Conservation (phyloP, 2,797 vertebrate genomes). For the Champsocephalus esox region DNA sequence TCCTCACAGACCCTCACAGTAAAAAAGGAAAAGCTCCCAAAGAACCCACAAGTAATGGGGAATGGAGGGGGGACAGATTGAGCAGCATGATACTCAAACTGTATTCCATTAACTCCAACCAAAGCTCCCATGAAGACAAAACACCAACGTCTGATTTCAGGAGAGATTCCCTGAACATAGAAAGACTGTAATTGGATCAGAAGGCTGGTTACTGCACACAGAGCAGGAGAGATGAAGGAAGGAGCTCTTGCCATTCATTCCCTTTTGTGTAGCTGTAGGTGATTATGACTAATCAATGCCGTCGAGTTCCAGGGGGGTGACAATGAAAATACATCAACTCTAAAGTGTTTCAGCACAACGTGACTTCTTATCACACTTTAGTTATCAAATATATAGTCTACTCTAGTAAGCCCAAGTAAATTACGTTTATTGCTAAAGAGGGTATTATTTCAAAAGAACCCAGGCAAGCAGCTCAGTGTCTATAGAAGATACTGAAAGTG, state of each 20-base stretch:
- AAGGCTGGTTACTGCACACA: conserved; percentile 66
- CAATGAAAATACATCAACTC: conserved; percentile 48
- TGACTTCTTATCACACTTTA: conserved; percentile 27
- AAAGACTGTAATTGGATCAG: conserved; percentile 77
- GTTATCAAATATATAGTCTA: conserved; percentile 12
- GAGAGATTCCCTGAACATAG: conserved; percentile 65
- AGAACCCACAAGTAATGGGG: too few relatives aligned
- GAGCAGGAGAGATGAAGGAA: conserved; percentile 62
- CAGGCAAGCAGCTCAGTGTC: neutral
- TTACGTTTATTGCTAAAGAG: neutral
- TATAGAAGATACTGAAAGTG: neutral
- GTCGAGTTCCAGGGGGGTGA: conserved; percentile 61
- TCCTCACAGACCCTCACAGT: too few relatives aligned
- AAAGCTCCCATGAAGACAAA: conserved; percentile 46
- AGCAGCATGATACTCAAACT: too few relatives aligned
- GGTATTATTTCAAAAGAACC: neutral
- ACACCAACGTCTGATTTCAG: conserved; percentile 69
- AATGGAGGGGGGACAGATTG: neutral
- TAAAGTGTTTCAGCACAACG: conserved; percentile 21
- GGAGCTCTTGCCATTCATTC: conserved; percentile 71
- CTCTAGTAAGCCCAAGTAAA: neutral
- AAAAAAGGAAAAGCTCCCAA: too few relatives aligned
- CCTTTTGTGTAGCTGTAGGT: conserved; percentile 73
- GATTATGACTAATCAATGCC: conserved; percentile 76
- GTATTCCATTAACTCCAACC: too few relatives aligned